Conservation (phyloP, 1,140 invertebrate genomes). For the Samia ricini region DNA sequence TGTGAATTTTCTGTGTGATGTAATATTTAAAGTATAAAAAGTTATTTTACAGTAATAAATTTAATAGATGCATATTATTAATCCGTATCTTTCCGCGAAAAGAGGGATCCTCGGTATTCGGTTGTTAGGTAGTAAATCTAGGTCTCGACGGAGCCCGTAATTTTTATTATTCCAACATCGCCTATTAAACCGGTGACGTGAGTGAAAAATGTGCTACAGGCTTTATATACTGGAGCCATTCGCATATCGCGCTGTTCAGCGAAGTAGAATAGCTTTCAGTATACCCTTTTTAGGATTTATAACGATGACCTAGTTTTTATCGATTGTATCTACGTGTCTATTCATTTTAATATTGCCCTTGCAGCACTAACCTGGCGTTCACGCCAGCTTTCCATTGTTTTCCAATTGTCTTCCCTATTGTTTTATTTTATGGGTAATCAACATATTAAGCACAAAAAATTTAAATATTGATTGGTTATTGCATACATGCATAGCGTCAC, state of each 20-base stretch:
- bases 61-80: neutral
- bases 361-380: no score
- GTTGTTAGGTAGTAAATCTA: slow-evolving; percentile 18
- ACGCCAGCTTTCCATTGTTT: no score
- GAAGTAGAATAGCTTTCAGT: neutral
- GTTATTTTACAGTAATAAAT: neutral
- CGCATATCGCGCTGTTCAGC: slow-evolving; percentile 9
- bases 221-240: slow-evolving; percentile 7
- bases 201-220: slow-evolving; percentile 22
- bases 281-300: slow-evolving; percentile 3
- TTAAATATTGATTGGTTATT: no score
- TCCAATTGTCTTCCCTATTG: no score
- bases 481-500: no score
- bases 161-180: slow-evolving; percentile 27
- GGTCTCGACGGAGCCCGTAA: slow-evolving; percentile 25
- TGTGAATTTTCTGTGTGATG: neutral
- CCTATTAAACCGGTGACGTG: slow-evolving; percentile 20
- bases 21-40: neutral
- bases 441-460: no score
- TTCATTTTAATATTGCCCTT: neutral
- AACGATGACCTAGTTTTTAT: neutral
- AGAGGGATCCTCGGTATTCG: slow-evolving; percentile 2
- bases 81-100: neutral
- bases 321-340: neutral
- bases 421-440: no score